Percentiles rank a stretch among this genome's conserved stretches.
Evolutionary conservation across 2,113 vertebrate species (phyloP).

Genomic region (Phodopus roborovskii): DNA sequence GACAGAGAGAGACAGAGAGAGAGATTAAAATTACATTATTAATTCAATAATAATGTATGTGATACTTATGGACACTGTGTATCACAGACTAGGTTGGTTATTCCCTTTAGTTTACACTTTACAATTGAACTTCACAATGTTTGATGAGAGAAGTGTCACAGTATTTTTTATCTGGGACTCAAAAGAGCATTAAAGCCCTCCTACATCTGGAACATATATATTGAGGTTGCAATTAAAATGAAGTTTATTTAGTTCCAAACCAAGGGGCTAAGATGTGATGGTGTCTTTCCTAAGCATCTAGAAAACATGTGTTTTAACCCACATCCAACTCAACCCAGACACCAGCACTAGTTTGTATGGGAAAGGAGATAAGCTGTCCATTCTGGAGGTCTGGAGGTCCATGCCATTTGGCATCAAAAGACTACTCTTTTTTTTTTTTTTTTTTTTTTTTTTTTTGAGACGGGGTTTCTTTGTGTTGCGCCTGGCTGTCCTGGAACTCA

Average conservation of each 20-base stretch:
- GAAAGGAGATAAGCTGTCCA: background rate
- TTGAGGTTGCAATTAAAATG: background rate
- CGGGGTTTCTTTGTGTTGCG: background rate
- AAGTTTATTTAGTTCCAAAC: background rate
- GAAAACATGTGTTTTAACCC: background rate
- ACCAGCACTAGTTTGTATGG: background rate
- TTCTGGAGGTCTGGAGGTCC: background rate
- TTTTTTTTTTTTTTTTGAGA: background rate
- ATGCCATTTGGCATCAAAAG: background rate
- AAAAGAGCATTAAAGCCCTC: background rate
- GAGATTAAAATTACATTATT: background rate
- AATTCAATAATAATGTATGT: background rate
- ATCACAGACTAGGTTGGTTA: background rate
- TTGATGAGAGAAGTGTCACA: background rate
- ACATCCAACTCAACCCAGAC: background rate
- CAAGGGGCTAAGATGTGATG: background rate
- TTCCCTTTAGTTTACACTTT: background rate
- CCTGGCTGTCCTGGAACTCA: background rate
- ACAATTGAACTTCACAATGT: background rate
- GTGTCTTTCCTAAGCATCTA: background rate
- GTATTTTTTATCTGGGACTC: background rate
- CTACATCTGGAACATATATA: background rate
- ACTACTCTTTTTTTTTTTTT: background rate
- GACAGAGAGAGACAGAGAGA: no score
- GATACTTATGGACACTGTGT: background rate